These are phyloP conservation scores for Osmoderma eremita DNA, from an alignment of 2,888 invertebrate genomes.

Conservation along the genomic window DNA sequence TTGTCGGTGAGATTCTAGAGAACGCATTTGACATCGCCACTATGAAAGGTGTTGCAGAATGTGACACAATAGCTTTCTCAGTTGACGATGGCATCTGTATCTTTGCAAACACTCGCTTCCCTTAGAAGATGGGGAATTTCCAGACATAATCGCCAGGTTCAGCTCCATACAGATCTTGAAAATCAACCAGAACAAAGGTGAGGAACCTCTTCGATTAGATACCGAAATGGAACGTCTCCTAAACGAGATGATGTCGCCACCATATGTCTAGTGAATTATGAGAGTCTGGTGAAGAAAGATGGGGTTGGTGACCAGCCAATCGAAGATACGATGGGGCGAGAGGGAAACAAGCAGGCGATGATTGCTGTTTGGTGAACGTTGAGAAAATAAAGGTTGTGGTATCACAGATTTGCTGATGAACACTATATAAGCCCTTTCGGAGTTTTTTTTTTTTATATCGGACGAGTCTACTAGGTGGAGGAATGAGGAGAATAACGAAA, in stretches of 20 bases:
- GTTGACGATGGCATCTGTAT: constrained; percentile 38
- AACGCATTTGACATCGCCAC: constrained; percentile 58
- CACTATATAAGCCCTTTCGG: constrained; percentile 58
- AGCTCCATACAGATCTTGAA: constrained; percentile 44
- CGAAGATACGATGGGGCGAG: constrained; percentile 49
- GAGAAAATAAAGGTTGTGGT: constrained; percentile 62
- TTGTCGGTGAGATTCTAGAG: constrained; percentile 60
- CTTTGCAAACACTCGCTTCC: not conserved
- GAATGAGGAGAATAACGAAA: constrained; percentile 55
- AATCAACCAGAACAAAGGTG: constrained; percentile 27
- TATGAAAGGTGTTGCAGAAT: constrained; percentile 28
- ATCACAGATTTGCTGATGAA: constrained; percentile 61
- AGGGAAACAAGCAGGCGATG: constrained; percentile 57
- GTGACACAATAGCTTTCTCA: constrained; percentile 41
- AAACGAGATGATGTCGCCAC: constrained; percentile 59
- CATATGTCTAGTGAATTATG: constrained; percentile 63
- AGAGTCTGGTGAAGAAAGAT: constrained; percentile 54
- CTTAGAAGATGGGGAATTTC: constrained; percentile 15
- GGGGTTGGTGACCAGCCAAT: constrained; percentile 63
- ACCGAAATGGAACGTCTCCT: constrained; percentile 49
- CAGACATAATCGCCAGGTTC: constrained; percentile 48
- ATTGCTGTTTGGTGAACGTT: constrained; percentile 59
- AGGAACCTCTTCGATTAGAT: constrained; percentile 43
- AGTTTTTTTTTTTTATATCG: constrained; percentile 51
- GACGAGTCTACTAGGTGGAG: constrained; percentile 51